Conservation (phyloP, 1,140 invertebrate genomes). For the Watersipora subatra region DNA sequence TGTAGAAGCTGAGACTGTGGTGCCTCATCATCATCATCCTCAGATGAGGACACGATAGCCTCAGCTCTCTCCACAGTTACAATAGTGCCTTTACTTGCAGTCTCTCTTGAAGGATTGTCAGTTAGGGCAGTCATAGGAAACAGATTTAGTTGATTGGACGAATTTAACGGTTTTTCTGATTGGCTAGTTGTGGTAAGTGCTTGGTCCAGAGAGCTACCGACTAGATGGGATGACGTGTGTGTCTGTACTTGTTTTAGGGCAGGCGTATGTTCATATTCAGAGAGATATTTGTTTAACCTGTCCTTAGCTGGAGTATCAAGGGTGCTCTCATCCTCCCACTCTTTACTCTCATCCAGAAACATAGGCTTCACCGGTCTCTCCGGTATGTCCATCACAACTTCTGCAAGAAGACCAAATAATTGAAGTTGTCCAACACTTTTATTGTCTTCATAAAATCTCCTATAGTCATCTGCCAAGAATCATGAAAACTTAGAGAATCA, state of each 20-base stretch:
- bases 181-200: neutral
- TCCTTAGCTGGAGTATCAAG: neutral
- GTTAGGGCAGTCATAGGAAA: neutral
- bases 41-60: neutral
- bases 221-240: neutral
- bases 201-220: neutral
- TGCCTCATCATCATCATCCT: neutral
- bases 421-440: no score
- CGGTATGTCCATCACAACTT: neutral
- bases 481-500: no score
- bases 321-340: neutral
- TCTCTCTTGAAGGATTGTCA: neutral
- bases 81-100: neutral
- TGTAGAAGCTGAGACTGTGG: neutral
- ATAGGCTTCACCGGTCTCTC: neutral
- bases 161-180: neutral
- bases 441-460: no score
- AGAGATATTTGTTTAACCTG: neutral
- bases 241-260: no score
- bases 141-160: neutral
- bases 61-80: neutral
- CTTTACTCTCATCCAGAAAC: neutral
- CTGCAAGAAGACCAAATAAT: no score
- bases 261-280: neutral
- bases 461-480: no score